Percentiles rank a stretch among this genome's conserved stretches.
Conservation (phyloP, 2,113 vertebrate genomes). For the Grus americana region DNA sequence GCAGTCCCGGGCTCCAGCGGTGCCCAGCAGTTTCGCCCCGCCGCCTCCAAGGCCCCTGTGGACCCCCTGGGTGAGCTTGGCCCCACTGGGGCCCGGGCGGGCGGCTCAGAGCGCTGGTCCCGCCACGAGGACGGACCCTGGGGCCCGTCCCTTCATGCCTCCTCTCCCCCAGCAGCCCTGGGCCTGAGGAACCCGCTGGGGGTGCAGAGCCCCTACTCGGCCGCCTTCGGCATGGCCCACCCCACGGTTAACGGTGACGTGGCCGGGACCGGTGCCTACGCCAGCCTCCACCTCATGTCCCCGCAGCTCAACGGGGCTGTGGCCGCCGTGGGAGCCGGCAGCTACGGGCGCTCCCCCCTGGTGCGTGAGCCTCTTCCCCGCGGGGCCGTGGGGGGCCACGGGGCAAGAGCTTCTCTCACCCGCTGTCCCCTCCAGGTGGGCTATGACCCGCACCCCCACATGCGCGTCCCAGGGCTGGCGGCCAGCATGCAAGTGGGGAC, state of each 20-base stretch:
- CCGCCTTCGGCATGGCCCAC: slow-evolving; percentile 85
- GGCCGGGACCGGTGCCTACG: slow-evolving; percentile 74
- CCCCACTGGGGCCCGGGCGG: fast-evolving
- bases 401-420: not conserved
- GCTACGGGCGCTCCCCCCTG: slow-evolving; percentile 85
- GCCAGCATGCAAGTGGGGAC: slow-evolving; percentile 80
- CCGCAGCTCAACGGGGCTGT: slow-evolving; percentile 84
- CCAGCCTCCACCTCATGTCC: slow-evolving; percentile 84
- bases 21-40: slow-evolving; percentile 76
- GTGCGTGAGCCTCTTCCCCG: slow-evolving; percentile 52
- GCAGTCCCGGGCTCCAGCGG: slow-evolving; percentile 75
- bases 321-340: slow-evolving; percentile 48
- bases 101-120: not conserved
- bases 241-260: slow-evolving; percentile 86
- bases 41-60: slow-evolving; percentile 76
- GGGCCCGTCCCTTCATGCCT: not conserved
- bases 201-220: slow-evolving; percentile 85
- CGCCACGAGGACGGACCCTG: fast-evolving
- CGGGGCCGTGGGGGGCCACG: fast-evolving
- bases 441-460: slow-evolving; percentile 87
- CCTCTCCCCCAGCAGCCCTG: slow-evolving; percentile 73
- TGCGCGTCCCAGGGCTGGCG: slow-evolving; percentile 82
- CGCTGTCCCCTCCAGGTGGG: slow-evolving; percentile 74
- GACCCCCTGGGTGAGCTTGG: slow-evolving; percentile 82
- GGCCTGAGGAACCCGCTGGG: slow-evolving; percentile 85